Evolutionary conservation across 2,113 vertebrate genomes (phyloP).

Genomic region (Formicarius rufipectus): DNA sequence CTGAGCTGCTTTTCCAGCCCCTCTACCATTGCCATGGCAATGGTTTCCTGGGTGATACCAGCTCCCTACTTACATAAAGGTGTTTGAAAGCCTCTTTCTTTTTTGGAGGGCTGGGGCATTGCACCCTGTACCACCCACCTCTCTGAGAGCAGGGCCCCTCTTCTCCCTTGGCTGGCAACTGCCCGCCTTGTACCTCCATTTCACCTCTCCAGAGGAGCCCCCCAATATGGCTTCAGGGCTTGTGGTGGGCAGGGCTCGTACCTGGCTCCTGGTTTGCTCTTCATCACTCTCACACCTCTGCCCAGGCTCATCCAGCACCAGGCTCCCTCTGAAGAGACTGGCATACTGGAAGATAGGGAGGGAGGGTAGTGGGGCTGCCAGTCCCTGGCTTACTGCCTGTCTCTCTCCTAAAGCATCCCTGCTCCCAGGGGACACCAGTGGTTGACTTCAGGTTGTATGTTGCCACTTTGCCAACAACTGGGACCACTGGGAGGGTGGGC

Average conservation of each 20-base stretch:
- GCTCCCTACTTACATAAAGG: slow-evolving; percentile 46
- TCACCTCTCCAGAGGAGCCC: background rate
- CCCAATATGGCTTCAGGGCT: accelerated
- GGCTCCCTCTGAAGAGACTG: background rate
- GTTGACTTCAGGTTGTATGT: background rate
- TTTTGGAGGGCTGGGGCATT: background rate
- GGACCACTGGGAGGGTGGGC: background rate
- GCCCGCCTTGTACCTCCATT: background rate
- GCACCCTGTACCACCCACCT: background rate
- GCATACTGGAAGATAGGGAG: background rate
- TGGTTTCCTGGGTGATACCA: slow-evolving; percentile 58
- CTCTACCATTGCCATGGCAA: slow-evolving; percentile 67
- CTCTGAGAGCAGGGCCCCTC: background rate
- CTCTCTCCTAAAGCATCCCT: background rate
- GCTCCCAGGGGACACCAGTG: background rate
- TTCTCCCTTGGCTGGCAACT: background rate
- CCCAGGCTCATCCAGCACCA: background rate
- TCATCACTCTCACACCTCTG: background rate
- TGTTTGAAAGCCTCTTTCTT: slow-evolving; percentile 49
- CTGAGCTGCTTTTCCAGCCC: slow-evolving; percentile 33
- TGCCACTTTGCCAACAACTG: background rate
- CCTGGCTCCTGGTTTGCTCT: background rate
- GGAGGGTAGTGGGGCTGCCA: background rate
- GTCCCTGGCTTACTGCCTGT: background rate
- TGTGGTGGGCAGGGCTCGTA: accelerated